Base-by-base conservation (phyloP, 2,888 invertebrate species). In the Sarcophaga subvicina region DNA sequence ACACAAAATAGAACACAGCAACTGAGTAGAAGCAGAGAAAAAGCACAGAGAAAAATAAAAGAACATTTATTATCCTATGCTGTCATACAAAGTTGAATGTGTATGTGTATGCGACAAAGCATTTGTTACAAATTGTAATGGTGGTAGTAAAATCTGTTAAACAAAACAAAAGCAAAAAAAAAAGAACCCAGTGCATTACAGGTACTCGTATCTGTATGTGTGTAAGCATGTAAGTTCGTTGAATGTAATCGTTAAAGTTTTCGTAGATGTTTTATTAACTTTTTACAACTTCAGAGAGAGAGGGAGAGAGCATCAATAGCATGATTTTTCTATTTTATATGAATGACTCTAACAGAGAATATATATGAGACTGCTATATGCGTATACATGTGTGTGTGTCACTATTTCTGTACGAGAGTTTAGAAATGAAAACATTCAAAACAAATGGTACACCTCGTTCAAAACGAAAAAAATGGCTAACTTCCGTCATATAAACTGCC, bases 31-130 rank as follows among this genome's bases (percentile, higher is more conserved):
- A 67, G 27, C 3, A 54, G 17, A 4, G 17, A 14, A 11, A 49
- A 49, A 49, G 14, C 49, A 84, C 47, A 66, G 72, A 72, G 49
- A 49, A 49, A 14, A 49, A 49, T 14, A 54, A 54, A 47, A 45
- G 64, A 84, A 81, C 84, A 87, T 87, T 87, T 87, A 82, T 87
- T 87, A 87, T 87, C 67, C 81, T 75, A 70, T 12, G 54, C 71
- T 87, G 84, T 82, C 87, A 87, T 71, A 84, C 81, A 71, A 59
- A 72, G 76, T 84, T 62, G 11, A 59, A 47, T 67, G 83, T 54
- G 54, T 17, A 17, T 54, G 12, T 54, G 54, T 54, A 17, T 54
- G 54, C 54, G 54, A 14, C 54, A 54, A 37, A 37, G 37, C 37
- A 63, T 17, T 69, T 22, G 47, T 37, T 20, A 67, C 66, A 4